A percentile compares a stretch with the other conserved stretches of the same genome.
Evolutionary conservation across 2,797 vertebrate genomes (phyloP).

Genomic region (Myotis planiceps): DNA sequence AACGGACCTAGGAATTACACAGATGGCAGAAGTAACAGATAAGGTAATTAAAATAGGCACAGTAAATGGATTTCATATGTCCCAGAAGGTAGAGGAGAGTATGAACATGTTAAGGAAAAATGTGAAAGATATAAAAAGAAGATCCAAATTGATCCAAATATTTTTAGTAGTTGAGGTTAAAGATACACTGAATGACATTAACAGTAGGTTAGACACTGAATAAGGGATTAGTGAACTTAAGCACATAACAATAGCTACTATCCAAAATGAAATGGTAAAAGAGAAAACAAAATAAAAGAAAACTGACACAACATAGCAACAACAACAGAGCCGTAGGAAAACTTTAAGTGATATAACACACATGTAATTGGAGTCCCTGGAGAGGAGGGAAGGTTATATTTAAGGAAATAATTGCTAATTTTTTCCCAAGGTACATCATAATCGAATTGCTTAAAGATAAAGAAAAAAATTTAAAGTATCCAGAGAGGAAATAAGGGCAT

Average conservation of each 20-base stretch:
- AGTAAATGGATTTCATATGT: not conserved
- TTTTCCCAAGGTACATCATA: not conserved
- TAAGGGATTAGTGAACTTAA: not conserved
- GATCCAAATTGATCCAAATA: not conserved
- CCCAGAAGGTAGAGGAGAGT: not conserved
- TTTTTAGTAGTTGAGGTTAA: not conserved
- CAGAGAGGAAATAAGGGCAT: not conserved
- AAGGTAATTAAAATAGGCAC: not conserved
- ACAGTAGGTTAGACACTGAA: not conserved
- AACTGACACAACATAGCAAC: not conserved
- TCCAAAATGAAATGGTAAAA: not conserved
- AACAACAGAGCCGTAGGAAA: not conserved
- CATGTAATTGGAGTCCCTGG: too few relatives aligned
- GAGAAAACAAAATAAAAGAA: not conserved
- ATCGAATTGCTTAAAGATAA: slow-evolving; percentile 12
- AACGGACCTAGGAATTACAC: not conserved
- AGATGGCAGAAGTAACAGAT: not conserved
- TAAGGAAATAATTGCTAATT: not conserved
- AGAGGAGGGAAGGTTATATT: not conserved
- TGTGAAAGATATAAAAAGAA: not conserved
- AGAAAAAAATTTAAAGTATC: not conserved
- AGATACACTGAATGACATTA: not conserved
- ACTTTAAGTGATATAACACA: not conserved
- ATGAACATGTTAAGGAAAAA: not conserved
- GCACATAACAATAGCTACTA: not conserved